Base-by-base conservation (phyloP, 2,113 vertebrate genomes). In the Sinocyclocheilus grahami region DNA sequence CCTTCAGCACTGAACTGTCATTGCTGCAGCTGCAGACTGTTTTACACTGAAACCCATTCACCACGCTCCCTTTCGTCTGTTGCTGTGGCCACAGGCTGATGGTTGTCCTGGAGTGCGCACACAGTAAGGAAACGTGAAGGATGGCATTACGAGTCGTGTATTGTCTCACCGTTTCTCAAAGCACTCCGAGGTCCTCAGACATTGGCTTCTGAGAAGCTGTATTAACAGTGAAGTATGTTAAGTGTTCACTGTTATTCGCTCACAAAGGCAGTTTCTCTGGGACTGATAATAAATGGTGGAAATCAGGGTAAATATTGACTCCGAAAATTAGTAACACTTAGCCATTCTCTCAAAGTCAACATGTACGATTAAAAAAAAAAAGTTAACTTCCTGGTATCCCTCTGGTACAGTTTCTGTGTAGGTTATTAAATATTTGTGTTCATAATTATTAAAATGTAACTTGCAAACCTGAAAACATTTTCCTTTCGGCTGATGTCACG, bases 41-140 rank as follows among this genome's bases (percentile, higher is more conserved):
- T 86, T 46, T 75, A 90, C 80, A 11, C 60, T 65, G 1, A 20
- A 27, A 11, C n/a, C 6, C 85, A 76, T 48, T 76, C 27, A 24
- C n/a, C 42, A 48, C 12, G n/a, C 85, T 88, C 14, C 78, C 51
- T 78, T 77, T 87, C 86, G 51, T 72, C 12, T 24, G 84, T 88
- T 83, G 55, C 87, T 53, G 78, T 85, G 83, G 87, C 74, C 85
- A 90, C 67, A 22, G 69, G 53, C 22, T 86, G 27, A 58, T 77
- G 6, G 86, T 86, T 65, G 72, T 84, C 30, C 84, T 63, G 76
- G 90, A 46, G 9, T 9, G 37, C 33, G n/a, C 51, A 24, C 22
- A 79, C 10, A 58, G 33, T 53, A 3, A 78, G 53, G 62, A 85
- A 63, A 51, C 24, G 22, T 42, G 60, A 51, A 67, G 55, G 9